phyloP scores from a whole-genome alignment of 2,113 vertebrate genomes.

The Podocnemis expansa region DNA sequence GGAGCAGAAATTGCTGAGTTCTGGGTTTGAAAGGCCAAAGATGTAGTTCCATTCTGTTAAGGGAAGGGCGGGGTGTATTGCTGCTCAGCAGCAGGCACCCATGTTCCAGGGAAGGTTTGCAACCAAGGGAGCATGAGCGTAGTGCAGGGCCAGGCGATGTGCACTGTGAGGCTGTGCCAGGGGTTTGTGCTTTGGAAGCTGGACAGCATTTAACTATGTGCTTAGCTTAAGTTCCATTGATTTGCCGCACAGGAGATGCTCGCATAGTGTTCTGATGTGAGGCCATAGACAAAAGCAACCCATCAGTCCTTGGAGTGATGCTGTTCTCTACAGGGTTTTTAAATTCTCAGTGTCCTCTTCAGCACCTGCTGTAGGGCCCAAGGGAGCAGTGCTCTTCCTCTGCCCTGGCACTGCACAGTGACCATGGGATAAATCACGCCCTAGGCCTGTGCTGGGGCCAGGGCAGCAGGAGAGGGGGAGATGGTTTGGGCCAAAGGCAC shows the following conservation, averaged over 20 bases:
- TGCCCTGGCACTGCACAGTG: background rate
- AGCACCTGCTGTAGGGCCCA: background rate
- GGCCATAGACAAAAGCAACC: background rate
- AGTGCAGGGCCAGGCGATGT: too few species aligned
- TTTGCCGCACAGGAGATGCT: background rate
- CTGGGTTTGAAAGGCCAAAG: conserved; percentile 39
- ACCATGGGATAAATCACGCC: too few species aligned
- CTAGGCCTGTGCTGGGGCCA: background rate
- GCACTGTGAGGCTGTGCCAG: background rate
- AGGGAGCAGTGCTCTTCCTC: background rate
- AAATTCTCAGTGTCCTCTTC: background rate
- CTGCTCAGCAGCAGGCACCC: too few species aligned
- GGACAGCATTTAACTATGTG: background rate
- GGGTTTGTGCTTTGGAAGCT: background rate
- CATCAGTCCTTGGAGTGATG: fast-evolving
- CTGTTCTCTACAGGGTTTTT: background rate
- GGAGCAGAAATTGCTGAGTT: background rate
- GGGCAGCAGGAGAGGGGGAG: background rate
- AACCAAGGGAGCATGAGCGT: too few species aligned
- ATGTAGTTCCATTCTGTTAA: conserved; percentile 39
- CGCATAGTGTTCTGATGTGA: background rate
- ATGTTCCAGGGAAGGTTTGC: too few species aligned
- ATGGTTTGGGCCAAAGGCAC: background rate
- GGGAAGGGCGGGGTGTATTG: background rate
- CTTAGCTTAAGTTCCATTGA: background rate